Conservation (phyloP, 2,888 invertebrate species). For the Aproaerema taeniolella region DNA sequence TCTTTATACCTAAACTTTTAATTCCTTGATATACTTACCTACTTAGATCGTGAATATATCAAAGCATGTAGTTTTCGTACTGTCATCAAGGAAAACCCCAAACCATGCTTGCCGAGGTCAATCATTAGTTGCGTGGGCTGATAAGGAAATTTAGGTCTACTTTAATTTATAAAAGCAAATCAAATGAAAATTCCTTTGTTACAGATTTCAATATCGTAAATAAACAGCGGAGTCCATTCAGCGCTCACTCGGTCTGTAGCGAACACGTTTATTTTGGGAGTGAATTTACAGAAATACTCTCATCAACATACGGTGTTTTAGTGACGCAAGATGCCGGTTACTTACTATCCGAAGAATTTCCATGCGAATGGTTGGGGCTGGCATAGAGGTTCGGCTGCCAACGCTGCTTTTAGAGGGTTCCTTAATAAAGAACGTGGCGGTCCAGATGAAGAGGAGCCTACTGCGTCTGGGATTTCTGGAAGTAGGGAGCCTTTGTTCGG, state of each 20-base stretch:
- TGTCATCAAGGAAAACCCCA: no score
- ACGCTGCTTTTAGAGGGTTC: slow-evolving; percentile 55
- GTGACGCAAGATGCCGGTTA: slow-evolving; percentile 26
- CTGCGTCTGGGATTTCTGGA: no score
- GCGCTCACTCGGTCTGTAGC: slow-evolving; percentile 21
- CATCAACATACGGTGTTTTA: slow-evolving; percentile 21
- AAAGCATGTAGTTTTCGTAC: no score
- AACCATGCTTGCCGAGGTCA: no score
- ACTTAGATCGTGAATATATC: no score
- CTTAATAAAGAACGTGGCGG: slow-evolving; percentile 54
- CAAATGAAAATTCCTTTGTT: slow-evolving; percentile 24
- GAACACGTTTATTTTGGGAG: slow-evolving; percentile 29
- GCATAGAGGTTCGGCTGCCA: slow-evolving; percentile 49
- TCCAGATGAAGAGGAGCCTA: slow-evolving; percentile 26
- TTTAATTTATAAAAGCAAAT: slow-evolving; percentile 4
- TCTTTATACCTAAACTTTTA: no score
- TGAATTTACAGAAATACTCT: slow-evolving; percentile 22
- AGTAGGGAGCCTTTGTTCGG: slow-evolving; percentile 44
- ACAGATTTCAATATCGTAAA: slow-evolving; percentile 28
- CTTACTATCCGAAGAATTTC: slow-evolving; percentile 66
- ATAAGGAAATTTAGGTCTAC: slow-evolving; percentile 1
- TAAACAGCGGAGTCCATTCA: slow-evolving; percentile 27
- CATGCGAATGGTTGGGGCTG: slow-evolving; percentile 70
- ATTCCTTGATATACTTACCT: no score
- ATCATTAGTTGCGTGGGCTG: no score